Base-by-base conservation (phyloP, 2,113 vertebrate genomes). In the Poeciliopsis retropinna region DNA sequence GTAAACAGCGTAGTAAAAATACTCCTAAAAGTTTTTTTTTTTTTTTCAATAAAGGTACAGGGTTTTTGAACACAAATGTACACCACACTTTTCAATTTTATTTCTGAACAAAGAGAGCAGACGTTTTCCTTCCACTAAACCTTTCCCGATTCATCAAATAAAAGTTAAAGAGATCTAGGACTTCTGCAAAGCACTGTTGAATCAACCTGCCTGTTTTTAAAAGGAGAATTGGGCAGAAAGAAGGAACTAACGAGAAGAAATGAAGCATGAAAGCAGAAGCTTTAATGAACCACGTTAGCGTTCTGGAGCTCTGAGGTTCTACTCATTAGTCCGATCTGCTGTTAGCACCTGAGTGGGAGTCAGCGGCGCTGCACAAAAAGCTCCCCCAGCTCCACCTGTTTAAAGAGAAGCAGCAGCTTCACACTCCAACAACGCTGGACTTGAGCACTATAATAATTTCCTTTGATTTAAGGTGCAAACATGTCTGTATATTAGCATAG, bases 271-370 rank as follows among this genome's bases (percentile, higher is more conserved):
- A 63, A 82, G 72, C 41, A 25, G 64, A 75, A 83, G 80, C 71
- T 67, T 67, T 13, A 61, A 78, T 70, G 76, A 75, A 82, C 76
- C 75, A 28, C 67, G 78, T 86, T 84, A 85, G 82, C 85, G 69
- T 32, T 62, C 34, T 25, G 71, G 67, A 64, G 34, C 30, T 71
- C 71, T 51, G 60, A 76, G 65, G 19, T 41, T 78, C 87, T 88
- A 88, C 67, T 78, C 74, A 64, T 86, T 80, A 73, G 77, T 81
- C 39, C 8, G 70, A 3, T 75, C 73, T 10, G 47, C 47, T 54
- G 74, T 79, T 27, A 78, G 86, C 89, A 93, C 89, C 90, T 92
- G 92, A 86, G 72, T 70, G 72, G 67, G 76, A 31, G 69, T 83
- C 71, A 32, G 79, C 84, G 64, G 79, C 76, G 61, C 72, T 30